Conservation (phyloP, 2,888 invertebrate genomes). For the Dexiosoma caninum region DNA sequence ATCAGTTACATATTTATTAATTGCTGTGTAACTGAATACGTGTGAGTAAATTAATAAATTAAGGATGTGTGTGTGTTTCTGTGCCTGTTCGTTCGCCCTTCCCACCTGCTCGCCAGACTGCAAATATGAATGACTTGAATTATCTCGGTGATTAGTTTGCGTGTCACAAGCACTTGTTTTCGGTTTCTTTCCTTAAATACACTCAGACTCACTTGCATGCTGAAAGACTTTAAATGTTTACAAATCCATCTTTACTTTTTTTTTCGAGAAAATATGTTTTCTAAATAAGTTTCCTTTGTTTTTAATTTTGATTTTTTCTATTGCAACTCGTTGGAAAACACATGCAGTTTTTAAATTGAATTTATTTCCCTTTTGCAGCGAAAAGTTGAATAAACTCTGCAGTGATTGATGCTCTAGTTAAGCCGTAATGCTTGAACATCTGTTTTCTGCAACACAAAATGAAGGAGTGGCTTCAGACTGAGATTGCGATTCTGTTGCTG, state of each 20-base stretch:
- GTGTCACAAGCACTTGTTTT: conserved; percentile 49
- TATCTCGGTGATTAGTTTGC: conserved; percentile 43
- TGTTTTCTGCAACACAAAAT: conserved; percentile 6
- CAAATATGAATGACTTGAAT: conserved; percentile 36
- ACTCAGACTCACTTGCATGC: neutral
- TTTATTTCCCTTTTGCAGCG: conserved; percentile 33
- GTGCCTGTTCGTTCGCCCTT: neutral
- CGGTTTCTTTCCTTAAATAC: neutral
- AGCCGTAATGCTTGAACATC: conserved; percentile 22
- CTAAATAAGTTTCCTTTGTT: conserved; percentile 23
- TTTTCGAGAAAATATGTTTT: neutral
- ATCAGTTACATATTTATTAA: conserved; percentile 32
- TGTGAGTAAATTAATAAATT: neutral
- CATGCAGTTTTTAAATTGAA: conserved; percentile 28
- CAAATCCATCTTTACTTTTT: neutral
- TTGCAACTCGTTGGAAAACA: neutral
- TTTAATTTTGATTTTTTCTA: conserved; percentile 18
- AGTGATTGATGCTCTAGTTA: conserved; percentile 48
- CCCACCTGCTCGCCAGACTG: neutral
- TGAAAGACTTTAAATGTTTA: neutral
- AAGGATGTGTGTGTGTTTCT: neutral
- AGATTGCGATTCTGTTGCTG: conserved; percentile 12
- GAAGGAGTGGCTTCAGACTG: conserved; percentile 6
- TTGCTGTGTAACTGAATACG: neutral
- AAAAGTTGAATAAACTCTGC: conserved; percentile 45